Evolutionary conservation across 2,888 invertebrate species (phyloP).

Genomic region (Gasteruption jaculator): DNA sequence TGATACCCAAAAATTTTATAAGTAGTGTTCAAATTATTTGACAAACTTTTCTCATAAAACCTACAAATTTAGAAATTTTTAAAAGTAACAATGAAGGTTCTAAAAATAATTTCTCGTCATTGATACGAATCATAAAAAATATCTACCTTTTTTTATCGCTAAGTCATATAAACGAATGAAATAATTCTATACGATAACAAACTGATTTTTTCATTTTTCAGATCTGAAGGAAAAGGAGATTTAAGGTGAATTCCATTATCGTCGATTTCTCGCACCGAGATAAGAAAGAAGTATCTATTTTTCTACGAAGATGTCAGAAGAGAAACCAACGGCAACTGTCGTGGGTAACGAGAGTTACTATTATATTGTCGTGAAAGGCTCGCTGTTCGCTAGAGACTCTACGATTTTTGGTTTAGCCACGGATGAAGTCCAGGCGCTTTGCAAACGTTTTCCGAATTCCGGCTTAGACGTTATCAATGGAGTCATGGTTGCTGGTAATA

Average conservation of each 20-base stretch:
- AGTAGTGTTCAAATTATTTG: too few species aligned
- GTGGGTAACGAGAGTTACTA: conserved; percentile 58
- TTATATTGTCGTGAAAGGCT: conserved; percentile 77
- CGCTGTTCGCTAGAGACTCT: conserved; percentile 70
- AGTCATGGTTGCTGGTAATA: conserved; percentile 60
- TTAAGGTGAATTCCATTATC: conserved; percentile 26
- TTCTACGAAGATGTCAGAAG: conserved; percentile 9
- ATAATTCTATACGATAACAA: not conserved
- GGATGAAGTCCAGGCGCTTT: conserved; percentile 67
- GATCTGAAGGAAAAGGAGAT: conserved; percentile 43
- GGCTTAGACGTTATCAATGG: conserved; percentile 68
- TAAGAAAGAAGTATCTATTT: too few species aligned
- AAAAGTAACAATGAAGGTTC: too few species aligned
- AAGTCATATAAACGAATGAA: conserved; percentile 8
- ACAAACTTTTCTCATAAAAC: too few species aligned
- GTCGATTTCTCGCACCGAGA: too few species aligned
- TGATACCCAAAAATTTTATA: too few species aligned
- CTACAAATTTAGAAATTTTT: too few species aligned
- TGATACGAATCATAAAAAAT: too few species aligned
- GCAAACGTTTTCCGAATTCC: conserved; percentile 66
- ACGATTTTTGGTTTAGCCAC: conserved; percentile 71
- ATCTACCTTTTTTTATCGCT: too few species aligned
- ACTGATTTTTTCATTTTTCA: conserved; percentile 25
- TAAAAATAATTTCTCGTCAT: too few species aligned
- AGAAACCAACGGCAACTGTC: conserved; percentile 47